Evolutionary conservation across 2,113 vertebrate species (phyloP), one percentile per base, ranked within the genome.

Genomic region (Brienomyrus longianalis): DNA sequence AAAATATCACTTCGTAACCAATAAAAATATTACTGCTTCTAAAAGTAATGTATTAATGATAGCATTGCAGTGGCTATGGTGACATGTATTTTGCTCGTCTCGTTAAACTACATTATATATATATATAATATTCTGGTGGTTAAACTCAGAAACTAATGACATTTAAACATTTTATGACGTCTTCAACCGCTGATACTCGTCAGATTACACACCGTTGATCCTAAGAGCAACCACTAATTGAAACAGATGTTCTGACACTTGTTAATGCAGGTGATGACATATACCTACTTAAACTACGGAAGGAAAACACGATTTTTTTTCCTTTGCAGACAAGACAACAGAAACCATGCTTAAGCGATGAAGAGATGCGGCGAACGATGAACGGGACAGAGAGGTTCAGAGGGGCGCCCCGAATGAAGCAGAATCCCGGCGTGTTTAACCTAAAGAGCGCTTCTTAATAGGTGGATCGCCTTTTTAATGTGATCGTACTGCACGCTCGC

Each of bases 191-290:
- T 80, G 74, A 80, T 80, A 80, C 74, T 80, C 62, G 35, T 80
- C 74, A 43, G n/a, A 80, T 80, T 80, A 80, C 74, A 80, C 74
- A 39, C 74, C 74, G 74, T 43, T 43, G 62, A 39, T 80, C 74
- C 74, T 80, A 80, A 43, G 35, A 80, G 74, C 35, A 84, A n/a
- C 45, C 83, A 48, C 39, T 35, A 52, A 35, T 87, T 87, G 15
- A 87, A 52, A 87, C 50, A 87, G 85, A 56, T 54, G 50, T 54
- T 87, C 51, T 87, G 51, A 52, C 85, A 87, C 85, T 39, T 27
- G 45, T 19, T 87, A 54, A 87, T 54, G 85, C 4, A 48, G 48
- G 85, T 87, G 51, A 87, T 87, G 85, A 54, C 27, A 87, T 87
- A 87, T 54, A 87, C n/a, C 35, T 84, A 47, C 45, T 48, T 47